Conservation (phyloP, 2,797 vertebrate species). For the Vultur gryphus region DNA sequence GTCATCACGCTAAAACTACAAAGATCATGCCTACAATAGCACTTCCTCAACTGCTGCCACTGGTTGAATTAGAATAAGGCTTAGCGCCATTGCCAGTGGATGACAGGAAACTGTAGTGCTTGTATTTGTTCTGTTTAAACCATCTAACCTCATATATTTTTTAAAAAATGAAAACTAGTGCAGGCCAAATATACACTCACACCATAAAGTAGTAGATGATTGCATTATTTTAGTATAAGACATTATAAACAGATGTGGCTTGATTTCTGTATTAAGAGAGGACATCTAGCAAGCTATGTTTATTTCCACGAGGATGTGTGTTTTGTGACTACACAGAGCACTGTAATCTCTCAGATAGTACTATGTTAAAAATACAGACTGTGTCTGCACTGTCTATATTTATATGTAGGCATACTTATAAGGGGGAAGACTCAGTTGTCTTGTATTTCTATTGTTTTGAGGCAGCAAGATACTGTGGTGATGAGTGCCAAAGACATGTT, state of each 20-base stretch:
- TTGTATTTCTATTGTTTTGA: not conserved
- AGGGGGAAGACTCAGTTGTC: not conserved
- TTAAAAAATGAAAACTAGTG: not conserved
- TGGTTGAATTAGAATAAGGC: not conserved
- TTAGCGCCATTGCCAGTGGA: not conserved
- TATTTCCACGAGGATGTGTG: not conserved
- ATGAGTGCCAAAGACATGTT: not conserved
- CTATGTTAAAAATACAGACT: not conserved
- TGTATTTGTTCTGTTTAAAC: not conserved
- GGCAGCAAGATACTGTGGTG: not conserved
- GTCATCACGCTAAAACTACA: not conserved
- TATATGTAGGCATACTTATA: not conserved
- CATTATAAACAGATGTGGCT: not conserved
- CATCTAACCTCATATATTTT: not conserved
- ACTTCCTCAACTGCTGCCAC: not conserved
- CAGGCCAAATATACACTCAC: not conserved
- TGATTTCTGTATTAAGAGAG: not conserved
- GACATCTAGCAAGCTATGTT: not conserved
- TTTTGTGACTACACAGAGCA: not conserved
- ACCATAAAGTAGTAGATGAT: not conserved
- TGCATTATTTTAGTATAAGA: not conserved
- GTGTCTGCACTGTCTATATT: not conserved
- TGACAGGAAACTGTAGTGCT: not conserved
- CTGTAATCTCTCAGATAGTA: not conserved
- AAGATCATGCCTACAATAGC: not conserved